These are phyloP conservation scores for Bilobella aurantiaca DNA, from an alignment of 1,140 invertebrate species.

Conservation along the genomic window DNA sequence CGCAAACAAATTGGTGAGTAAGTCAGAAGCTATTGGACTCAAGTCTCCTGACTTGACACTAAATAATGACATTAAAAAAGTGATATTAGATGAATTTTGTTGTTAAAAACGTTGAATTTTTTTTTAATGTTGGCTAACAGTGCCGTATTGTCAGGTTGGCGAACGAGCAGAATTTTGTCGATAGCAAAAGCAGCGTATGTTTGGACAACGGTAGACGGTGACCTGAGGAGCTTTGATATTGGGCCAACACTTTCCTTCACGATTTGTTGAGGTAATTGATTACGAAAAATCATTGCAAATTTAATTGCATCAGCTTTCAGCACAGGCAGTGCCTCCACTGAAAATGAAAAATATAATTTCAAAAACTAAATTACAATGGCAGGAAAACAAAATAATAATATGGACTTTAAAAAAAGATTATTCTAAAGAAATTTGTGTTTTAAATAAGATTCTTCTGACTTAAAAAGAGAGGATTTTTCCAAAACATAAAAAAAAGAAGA, in stretches of 20 bases:
- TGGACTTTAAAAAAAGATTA: background rate
- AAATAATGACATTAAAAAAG: conserved; percentile 34
- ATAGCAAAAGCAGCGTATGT: conserved; percentile 86
- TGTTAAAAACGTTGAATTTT: conserved; percentile 13
- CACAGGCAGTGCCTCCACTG: conserved; percentile 78
- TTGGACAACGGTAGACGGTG: conserved; percentile 73
- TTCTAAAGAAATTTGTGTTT: too few species aligned
- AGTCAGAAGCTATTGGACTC: conserved; percentile 49
- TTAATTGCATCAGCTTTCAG: conserved; percentile 92
- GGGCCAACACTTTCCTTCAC: conserved; percentile 63
- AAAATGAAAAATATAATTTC: conserved; percentile 28
- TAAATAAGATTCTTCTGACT: too few species aligned
- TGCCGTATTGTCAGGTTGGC: conserved; percentile 45
- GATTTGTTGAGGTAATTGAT: conserved; percentile 67
- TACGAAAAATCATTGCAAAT: conserved; percentile 90
- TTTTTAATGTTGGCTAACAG: conserved; percentile 43
- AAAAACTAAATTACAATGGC: background rate
- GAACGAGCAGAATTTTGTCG: conserved; percentile 75
- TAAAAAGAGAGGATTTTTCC: too few species aligned
- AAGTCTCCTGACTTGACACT: conserved; percentile 52
- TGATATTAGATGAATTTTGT: background rate
- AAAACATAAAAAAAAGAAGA: too few species aligned
- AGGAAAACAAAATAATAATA: background rate
- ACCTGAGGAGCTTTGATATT: conserved; percentile 61
- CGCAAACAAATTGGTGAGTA: conserved; percentile 65